Evolutionary conservation across 2,888 invertebrate species (phyloP), one percentile per base, ranked within the genome.

Genomic region (Drosophila affinis): DNA sequence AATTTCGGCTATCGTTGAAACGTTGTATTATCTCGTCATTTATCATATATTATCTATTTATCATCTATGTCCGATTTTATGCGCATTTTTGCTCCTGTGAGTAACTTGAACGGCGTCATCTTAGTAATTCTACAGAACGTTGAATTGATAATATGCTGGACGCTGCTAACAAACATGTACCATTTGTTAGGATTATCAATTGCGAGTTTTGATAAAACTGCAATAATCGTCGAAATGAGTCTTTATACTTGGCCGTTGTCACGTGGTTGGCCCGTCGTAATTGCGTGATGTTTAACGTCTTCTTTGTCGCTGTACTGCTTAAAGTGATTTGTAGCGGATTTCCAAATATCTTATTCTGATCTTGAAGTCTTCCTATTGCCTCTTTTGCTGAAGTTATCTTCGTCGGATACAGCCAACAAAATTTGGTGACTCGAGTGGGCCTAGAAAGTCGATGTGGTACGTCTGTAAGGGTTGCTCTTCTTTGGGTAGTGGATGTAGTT

Each of bases 371-470:
- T 17, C 29, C 17, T 14, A 9, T 56, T 14, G 46, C 12, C 21
- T 62, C 51, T 14, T 56, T 49, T 6, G 59, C 48, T 14, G 62
- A 54, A 4, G 69, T 69, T 17, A 54, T 49, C 24, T 58, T 62
- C 12, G 58, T 61, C 24, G 61, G 56, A 45, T 62, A 61, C 2
- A 68, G 32, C 48, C 58, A 62, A 44, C 57, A 62, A 24, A 54
- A 51, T 49, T 54, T 55, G 1, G 55, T 55, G 45, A 45, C 45
- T 45, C 55, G 12, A 45, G 24, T 5, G 46, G 46, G 7, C 17
- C 29, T 5, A 29, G 29, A 29, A 29, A 46, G 12, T 56, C 55
- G 29, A 56, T 46, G n/a, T 56, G 29, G 29, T 56, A 46, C 29
- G 46, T 17, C 10, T 46, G 17, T 5, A 56, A 5, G 2, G 55